Conservation (phyloP, 2,888 invertebrate species). For the Lymantria monacha region DNA sequence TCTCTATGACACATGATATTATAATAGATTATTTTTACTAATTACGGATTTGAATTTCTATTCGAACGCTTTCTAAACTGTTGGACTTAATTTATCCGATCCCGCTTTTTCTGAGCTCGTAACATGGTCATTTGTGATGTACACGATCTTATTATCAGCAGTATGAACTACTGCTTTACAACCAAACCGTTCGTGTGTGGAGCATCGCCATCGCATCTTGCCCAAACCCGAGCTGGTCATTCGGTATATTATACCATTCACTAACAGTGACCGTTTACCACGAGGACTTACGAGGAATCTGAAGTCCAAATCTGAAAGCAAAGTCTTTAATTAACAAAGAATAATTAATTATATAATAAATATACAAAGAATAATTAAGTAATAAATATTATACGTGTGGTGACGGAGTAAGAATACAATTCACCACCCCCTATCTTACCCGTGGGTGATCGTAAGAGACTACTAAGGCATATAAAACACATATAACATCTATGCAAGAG, state of each 20-base stretch:
- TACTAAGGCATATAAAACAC: too few relatives aligned
- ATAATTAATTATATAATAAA: too few relatives aligned
- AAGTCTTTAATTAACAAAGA: neutral
- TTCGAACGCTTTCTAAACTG: neutral
- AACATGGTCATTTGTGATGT: constrained; percentile 23
- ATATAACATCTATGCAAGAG: too few relatives aligned
- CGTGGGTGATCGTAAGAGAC: too few relatives aligned
- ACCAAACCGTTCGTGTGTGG: constrained; percentile 24
- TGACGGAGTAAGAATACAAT: too few relatives aligned
- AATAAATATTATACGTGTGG: too few relatives aligned
- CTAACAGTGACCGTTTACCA: constrained; percentile 27
- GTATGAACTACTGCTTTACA: constrained; percentile 39
- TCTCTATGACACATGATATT: too few relatives aligned
- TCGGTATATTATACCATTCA: constrained; percentile 26
- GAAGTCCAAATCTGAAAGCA: neutral
- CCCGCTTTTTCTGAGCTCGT: neutral
- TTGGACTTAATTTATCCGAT: neutral
- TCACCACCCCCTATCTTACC: too few relatives aligned
- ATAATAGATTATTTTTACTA: too few relatives aligned
- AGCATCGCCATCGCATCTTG: constrained; percentile 40
- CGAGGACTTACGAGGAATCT: neutral
- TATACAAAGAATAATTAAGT: too few relatives aligned
- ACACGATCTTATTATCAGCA: constrained; percentile 24
- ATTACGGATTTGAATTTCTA: neutral
- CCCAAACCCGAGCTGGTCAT: constrained; percentile 16